Base-by-base conservation (phyloP, 2,797 vertebrate species). In the Limnodromus scolopaceus region DNA sequence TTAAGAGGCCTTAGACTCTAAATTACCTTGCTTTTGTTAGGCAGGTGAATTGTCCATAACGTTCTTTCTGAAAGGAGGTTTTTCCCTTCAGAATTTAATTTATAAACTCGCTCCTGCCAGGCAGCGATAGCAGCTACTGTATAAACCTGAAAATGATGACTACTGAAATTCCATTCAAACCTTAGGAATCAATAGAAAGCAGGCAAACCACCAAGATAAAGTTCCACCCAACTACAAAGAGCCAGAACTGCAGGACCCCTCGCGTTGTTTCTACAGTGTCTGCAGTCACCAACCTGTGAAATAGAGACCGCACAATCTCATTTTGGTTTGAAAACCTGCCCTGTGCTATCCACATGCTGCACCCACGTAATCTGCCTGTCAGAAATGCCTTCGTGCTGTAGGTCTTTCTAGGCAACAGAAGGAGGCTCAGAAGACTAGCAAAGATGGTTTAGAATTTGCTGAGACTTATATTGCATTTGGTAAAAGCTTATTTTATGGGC, bases 31-130 rank as follows among this genome's bases (percentile, higher is more conserved):
- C 81, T 95, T 96, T 95, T 92, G 70, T 95, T 81, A 76, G 53
- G 58, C 75, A 78, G 86, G 36, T 87, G 86, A 96, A 92, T 95
- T 72, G 71, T 34, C 93, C 76, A 55, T 57, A 81, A 49, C 22
- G 9, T 39, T 84, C 80, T 32, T 63, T 82, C 66, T 74, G 78
- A 92, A 93, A 89, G 54, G 13, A 94, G 84, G 60, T 54, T 94
- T 91, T 57, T 45, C 57, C 88, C 86, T 80, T 93, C 80, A 95
- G 91, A 95, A 93, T 95, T 90, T 94, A 92, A 96, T 97, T 96
- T 95, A 93, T 70, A 89, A 96, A 95, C 76, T 61, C 48, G 12
- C 45, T 95, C 34, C 95, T 96, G 94, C 41, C 93, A 93, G 90
- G 86, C 88, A 92, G 76, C 0, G 92, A 97, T 86, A 97, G 94